A percentile compares a stretch with the other conserved stretches of the same genome.
Conservation (phyloP, 2,888 invertebrate genomes). For the Eristalis intricaria region DNA sequence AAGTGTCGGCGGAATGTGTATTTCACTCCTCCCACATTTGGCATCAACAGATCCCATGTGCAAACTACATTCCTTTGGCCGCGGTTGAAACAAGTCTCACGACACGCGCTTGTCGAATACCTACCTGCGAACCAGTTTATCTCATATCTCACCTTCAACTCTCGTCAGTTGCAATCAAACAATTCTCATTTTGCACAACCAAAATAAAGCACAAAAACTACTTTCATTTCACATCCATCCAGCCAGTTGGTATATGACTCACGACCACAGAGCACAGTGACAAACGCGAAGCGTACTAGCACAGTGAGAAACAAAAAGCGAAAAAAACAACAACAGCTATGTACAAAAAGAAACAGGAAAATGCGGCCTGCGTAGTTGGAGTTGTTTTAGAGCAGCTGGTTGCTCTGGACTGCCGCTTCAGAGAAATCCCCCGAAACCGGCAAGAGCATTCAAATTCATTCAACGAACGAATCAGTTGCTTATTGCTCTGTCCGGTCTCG, state of each 20-base stretch:
- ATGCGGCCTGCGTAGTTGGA: slow-evolving; percentile 48
- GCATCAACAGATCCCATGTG: not conserved
- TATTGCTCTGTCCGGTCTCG: slow-evolving; percentile 49
- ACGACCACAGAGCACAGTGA: not conserved
- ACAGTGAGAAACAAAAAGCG: not conserved
- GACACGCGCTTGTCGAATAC: not conserved
- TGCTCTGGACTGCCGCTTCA: slow-evolving; percentile 15
- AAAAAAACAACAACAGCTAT: slow-evolving; percentile 4
- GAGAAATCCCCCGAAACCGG: slow-evolving; percentile 60
- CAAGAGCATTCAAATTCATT: slow-evolving; percentile 67
- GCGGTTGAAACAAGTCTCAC: not conserved
- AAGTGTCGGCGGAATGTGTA: not conserved
- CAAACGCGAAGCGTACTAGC: not conserved
- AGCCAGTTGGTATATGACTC: not conserved
- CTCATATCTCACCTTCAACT: slow-evolving; percentile 38
- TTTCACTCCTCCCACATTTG: not conserved
- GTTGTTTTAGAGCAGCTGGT: slow-evolving; percentile 50
- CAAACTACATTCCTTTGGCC: not conserved
- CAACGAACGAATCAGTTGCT: slow-evolving; percentile 64
- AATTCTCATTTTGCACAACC: slow-evolving; percentile 22
- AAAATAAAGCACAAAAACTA: slow-evolving; percentile 12
- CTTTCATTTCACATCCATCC: slow-evolving; percentile 5
- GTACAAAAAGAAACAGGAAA: slow-evolving; percentile 3
- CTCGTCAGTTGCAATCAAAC: slow-evolving; percentile 19
- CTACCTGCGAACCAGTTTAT: slow-evolving; percentile 36